Base-by-base conservation (phyloP, 2,113 vertebrate species). In the Talpa occidentalis region DNA sequence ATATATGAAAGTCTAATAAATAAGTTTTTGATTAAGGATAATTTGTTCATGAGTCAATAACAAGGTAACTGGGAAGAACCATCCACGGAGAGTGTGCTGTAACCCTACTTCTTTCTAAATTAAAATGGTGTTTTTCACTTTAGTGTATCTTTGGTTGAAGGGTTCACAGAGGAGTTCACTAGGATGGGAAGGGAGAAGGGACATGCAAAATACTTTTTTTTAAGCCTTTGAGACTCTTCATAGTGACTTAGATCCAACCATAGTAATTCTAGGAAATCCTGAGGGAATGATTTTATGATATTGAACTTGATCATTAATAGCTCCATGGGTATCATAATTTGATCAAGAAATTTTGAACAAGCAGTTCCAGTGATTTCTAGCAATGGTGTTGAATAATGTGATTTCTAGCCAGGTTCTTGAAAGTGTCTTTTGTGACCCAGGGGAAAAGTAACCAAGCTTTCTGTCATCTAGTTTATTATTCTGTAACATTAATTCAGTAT, bases 31-130 rank as follows among this genome's bases (percentile, higher is more conserved):
- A 90, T 92, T 95, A 90, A 82, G 24, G 56, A 73, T 92, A 90
- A 93, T 85, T 90, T 97, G 62, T 94, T 96, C 81, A 88, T 30
- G 47, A 76, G 67, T 96, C 74, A 88, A 67, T 85, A 93, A 87
- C 66, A 93, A 74, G 96, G 77, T 52, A 83, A 91, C 52, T 52
- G 22, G 12, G 49, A 88, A 94, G 35, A 14, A 32, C 15, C 49
- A 79, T 16, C 17, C 5, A 88, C 52, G 66, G 49, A 89, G 24
- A 49, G 40, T 28, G 28, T 64, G 11, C 7, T 76, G 1, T 70
- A 26, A 76, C 10, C 32, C 32, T 40, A 24, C 37, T 90, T 54
- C 12, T 76, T 90, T 93, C 83, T 81, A 26, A 78, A 66, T 72
- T 69, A 66, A 90, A 95, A 70, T 35, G 14, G 1, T 64, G 1